These are phyloP conservation scores for Zaprionus davidi DNA, from an alignment of 1,140 invertebrate genomes.

Conservation along the genomic window DNA sequence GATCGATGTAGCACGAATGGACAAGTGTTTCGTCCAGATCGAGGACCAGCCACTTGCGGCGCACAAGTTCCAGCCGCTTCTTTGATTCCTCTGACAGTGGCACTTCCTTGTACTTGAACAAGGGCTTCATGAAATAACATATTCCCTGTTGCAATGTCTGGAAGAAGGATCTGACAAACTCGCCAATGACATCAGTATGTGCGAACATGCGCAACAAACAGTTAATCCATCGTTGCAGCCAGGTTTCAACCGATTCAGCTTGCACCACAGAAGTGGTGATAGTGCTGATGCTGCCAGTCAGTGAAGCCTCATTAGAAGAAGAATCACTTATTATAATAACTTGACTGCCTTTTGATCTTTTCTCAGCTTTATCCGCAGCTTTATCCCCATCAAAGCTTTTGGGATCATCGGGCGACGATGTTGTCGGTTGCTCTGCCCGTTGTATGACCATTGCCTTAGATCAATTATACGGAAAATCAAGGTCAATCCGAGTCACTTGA, in stretches of 20 bases:
- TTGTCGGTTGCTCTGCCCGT: slow-evolving; percentile 11
- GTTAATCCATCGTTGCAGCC: neutral
- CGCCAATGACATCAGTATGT: slow-evolving; percentile 21
- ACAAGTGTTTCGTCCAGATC: slow-evolving; percentile 70
- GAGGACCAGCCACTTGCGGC: slow-evolving; percentile 50
- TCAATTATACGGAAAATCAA: slow-evolving; percentile 3
- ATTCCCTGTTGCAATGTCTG: slow-evolving; percentile 9
- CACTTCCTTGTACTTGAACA: slow-evolving; percentile 29
- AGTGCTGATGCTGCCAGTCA: neutral
- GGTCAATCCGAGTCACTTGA: neutral
- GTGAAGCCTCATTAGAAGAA: neutral
- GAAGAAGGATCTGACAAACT: slow-evolving; percentile 12
- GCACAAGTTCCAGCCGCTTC: neutral
- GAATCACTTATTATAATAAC: neutral
- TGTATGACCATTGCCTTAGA: slow-evolving; percentile 21
- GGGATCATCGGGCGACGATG: neutral
- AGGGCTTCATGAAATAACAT: neutral
- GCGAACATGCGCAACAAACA: neutral
- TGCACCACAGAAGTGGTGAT: neutral
- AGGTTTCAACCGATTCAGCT: neutral
- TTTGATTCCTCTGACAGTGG: slow-evolving; percentile 14
- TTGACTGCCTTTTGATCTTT: neutral
- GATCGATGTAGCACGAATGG: slow-evolving; percentile 66
- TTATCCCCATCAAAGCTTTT: neutral
- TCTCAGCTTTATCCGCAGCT: neutral